Percentiles rank a stretch among this genome's conserved stretches.
Evolutionary conservation across 2,113 vertebrate genomes (phyloP).

Genomic region (Echinops telfairi): DNA sequence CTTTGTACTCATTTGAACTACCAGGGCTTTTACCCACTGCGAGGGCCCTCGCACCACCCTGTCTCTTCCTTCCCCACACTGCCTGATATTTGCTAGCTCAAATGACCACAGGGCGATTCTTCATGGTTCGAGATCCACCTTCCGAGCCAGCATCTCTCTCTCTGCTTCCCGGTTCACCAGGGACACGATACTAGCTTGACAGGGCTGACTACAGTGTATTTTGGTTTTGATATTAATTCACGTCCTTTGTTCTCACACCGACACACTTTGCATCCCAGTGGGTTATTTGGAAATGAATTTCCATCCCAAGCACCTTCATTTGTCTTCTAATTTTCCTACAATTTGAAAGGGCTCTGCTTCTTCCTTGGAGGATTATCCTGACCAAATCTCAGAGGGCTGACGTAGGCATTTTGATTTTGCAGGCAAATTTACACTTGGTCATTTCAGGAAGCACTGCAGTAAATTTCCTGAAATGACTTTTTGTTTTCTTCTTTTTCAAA

Average conservation of each 20-base stretch:
- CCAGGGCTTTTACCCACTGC: neutral
- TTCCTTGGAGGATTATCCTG: conserved; percentile 23
- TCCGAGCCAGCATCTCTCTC: neutral
- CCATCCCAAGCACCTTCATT: conserved; percentile 65
- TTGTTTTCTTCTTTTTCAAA: neutral
- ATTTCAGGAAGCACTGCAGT: conserved; percentile 31
- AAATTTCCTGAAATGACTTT: neutral
- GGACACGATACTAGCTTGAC: neutral
- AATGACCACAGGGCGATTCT: neutral
- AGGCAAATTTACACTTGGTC: conserved; percentile 63
- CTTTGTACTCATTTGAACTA: neutral
- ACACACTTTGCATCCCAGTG: neutral
- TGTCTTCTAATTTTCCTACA: conserved; percentile 79
- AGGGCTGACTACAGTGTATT: neutral
- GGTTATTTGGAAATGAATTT: conserved; percentile 65
- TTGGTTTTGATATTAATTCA: neutral
- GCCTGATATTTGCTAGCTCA: neutral
- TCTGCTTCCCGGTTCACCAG: neutral
- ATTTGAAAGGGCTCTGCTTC: conserved; percentile 69
- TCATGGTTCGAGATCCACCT: neutral
- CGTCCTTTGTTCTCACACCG: neutral
- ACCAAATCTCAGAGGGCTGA: conserved; percentile 54
- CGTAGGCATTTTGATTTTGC: conserved; percentile 68
- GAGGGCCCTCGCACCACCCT: neutral
- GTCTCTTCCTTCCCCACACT: neutral